phyloP scores from a whole-genome alignment of 2,113 vertebrate genomes.

The Lipophrys pholis region DNA sequence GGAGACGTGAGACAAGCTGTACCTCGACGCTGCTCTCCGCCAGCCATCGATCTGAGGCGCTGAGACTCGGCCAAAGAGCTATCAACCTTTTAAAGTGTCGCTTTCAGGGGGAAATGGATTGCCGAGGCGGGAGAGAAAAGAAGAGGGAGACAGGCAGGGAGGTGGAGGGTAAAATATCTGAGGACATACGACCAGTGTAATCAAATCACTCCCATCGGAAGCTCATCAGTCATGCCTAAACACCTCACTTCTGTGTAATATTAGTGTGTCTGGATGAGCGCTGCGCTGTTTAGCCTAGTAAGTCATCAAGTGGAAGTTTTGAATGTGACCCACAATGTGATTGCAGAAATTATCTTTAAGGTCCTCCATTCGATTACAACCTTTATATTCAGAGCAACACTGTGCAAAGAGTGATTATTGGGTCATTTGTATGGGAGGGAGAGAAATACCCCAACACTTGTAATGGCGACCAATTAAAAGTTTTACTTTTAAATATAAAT shows the following conservation, averaged over 20 bases:
- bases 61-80: conserved; percentile 63
- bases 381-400: neutral
- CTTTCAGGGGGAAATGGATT: conserved; percentile 74
- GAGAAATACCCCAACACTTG: too few relatives aligned
- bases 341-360: conserved; percentile 5
- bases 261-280: conserved; percentile 11
- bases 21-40: conserved; percentile 24
- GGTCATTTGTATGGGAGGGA: too few relatives aligned
- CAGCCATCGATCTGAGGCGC: conserved; percentile 69
- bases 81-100: conserved; percentile 77
- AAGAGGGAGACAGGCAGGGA: conserved; percentile 24
- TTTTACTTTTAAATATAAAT: too few relatives aligned
- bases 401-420: too few relatives aligned
- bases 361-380: neutral
- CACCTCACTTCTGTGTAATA: conserved; percentile 42
- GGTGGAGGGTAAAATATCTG: conserved; percentile 54
- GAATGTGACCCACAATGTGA: conserved; percentile 13
- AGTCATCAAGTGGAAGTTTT: conserved; percentile 13
- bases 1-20: conserved; percentile 19
- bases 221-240: conserved; percentile 62
- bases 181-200: conserved; percentile 61
- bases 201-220: conserved; percentile 67
- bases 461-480: too few relatives aligned
- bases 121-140: conserved; percentile 24
- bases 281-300: neutral